These are phyloP conservation scores for Monopterus albus DNA, from an alignment of 2,113 vertebrate species.

Conservation along the genomic window DNA sequence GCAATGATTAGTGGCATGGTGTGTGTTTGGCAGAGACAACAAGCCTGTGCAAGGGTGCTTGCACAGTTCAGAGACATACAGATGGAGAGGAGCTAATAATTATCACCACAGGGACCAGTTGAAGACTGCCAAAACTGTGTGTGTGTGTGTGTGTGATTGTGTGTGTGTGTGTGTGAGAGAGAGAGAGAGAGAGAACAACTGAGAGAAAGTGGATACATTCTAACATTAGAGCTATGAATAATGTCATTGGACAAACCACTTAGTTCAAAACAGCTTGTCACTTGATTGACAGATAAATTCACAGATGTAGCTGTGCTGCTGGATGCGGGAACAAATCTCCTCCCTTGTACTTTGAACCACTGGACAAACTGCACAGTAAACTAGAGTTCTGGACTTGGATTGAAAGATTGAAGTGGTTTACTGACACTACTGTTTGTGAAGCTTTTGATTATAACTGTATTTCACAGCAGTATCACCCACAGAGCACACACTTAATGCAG, in stretches of 20 bases:
- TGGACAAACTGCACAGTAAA: slow-evolving; percentile 42
- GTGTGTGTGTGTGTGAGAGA: slow-evolving; percentile 28
- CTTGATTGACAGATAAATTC: slow-evolving; percentile 42
- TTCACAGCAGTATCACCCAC: slow-evolving; percentile 43
- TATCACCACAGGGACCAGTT: slow-evolving; percentile 61
- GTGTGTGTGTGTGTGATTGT: slow-evolving; percentile 28
- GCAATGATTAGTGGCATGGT: neutral
- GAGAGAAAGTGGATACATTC: slow-evolving; percentile 34
- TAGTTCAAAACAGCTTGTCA: slow-evolving; percentile 47
- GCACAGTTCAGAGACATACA: slow-evolving; percentile 36
- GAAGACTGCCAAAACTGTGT: slow-evolving; percentile 44
- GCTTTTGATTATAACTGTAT: slow-evolving; percentile 55
- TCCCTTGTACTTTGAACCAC: slow-evolving; percentile 23
- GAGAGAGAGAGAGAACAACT: too few relatives aligned
- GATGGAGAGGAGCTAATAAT: slow-evolving; percentile 64
- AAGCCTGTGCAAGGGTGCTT: slow-evolving; percentile 5
- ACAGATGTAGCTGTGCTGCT: slow-evolving; percentile 20
- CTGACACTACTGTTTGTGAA: slow-evolving; percentile 53
- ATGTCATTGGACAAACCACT: slow-evolving; percentile 39
- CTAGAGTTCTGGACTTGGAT: slow-evolving; percentile 33
- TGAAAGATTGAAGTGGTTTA: slow-evolving; percentile 37
- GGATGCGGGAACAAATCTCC: slow-evolving; percentile 33
- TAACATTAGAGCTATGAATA: slow-evolving; percentile 54
- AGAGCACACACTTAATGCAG: slow-evolving; percentile 21
- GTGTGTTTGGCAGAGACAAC: slow-evolving; percentile 23